phyloP scores from a whole-genome alignment of 2,888 invertebrate species.

The Volucella inanis region DNA sequence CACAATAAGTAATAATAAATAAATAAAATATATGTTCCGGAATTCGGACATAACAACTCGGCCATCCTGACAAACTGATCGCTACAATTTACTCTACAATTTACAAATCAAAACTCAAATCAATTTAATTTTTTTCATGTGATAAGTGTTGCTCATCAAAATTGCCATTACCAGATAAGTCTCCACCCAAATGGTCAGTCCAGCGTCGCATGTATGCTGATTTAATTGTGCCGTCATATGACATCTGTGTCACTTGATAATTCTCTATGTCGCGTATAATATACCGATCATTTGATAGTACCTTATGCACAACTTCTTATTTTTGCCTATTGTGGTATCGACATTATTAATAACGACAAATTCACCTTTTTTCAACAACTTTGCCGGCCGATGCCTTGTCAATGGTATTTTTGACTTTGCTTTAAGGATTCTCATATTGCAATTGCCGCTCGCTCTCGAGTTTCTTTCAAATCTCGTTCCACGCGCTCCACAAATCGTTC shows the following conservation, averaged over 20 bases:
- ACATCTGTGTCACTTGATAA: no score
- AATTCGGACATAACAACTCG: no score
- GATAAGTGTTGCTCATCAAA: constrained; percentile 1
- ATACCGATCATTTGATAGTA: no score
- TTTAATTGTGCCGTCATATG: no score
- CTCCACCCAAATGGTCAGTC: no score
- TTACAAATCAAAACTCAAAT: no score
- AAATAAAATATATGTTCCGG: no score
- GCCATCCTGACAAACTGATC: neutral
- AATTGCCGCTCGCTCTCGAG: neutral
- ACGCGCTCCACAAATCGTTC: neutral
- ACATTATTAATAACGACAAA: neutral
- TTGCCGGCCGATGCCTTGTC: neutral
- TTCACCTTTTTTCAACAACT: neutral
- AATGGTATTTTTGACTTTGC: neutral
- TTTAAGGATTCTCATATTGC: neutral
- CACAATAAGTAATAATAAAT: no score
- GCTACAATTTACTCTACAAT: neutral
- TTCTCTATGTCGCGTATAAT: no score
- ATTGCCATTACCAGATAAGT: neutral
- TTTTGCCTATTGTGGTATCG: no score
- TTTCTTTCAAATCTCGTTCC: neutral
- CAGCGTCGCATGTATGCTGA: no score
- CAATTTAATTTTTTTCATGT: neutral
- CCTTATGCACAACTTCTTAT: no score